Conservation (phyloP, 2,797 vertebrate species). For the Muscicapa comitata region DNA sequence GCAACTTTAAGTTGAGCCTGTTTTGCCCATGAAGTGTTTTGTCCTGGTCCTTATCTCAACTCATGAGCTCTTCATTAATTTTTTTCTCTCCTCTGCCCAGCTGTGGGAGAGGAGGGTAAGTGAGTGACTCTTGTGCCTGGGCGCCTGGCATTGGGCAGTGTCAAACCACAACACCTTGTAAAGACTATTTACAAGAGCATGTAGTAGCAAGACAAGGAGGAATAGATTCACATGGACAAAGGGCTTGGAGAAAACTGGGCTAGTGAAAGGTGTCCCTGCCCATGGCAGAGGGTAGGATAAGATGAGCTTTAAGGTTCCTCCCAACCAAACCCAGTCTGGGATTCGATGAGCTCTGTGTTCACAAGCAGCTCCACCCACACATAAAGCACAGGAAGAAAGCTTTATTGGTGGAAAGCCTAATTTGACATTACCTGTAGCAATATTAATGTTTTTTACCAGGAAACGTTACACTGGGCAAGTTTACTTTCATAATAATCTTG, state of each 20-base stretch:
- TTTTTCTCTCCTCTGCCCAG: background rate
- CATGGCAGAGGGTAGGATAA: background rate
- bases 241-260: accelerated
- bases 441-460: background rate
- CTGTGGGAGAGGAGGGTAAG: background rate
- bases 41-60: background rate
- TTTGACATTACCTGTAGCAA: background rate
- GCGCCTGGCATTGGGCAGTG: background rate
- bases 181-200: background rate
- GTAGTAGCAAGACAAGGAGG: background rate
- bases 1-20: background rate
- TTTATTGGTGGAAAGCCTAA: background rate
- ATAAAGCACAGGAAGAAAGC: background rate
- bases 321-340: background rate
- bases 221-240: background rate
- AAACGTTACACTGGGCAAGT: background rate
- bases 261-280: background rate
- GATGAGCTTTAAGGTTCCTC: background rate
- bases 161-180: background rate
- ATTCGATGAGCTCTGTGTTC: background rate
- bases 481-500: background rate
- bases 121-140: background rate
- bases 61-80: background rate
- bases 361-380: background rate
- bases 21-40: background rate